Conservation (phyloP, 2,888 invertebrate species). For the Phymatocera aterrima region DNA sequence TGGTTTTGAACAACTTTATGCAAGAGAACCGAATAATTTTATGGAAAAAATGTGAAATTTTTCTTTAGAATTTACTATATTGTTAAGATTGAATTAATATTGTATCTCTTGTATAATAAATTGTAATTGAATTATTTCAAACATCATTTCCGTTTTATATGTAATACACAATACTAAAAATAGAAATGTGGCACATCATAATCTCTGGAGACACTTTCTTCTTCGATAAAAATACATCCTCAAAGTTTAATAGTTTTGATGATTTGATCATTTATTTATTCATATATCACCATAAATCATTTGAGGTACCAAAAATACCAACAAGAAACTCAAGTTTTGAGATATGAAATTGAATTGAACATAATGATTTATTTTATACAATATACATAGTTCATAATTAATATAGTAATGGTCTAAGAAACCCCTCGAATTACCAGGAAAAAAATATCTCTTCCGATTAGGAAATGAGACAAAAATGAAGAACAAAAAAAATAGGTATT, state of each 20-base stretch:
- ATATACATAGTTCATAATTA: slow-evolving; percentile 46
- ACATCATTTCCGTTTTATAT: background rate
- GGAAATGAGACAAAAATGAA: slow-evolving; percentile 27
- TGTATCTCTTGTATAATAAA: slow-evolving; percentile 36
- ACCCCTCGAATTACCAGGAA: slow-evolving; percentile 27
- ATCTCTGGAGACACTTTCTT: background rate
- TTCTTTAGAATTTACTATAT: background rate
- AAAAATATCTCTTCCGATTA: slow-evolving; percentile 12
- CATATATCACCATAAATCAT: too few relatives aligned
- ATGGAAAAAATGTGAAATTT: background rate
- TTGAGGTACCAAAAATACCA: background rate
- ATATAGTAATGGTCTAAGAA: slow-evolving; percentile 41
- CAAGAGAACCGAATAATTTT: background rate
- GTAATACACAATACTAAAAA: background rate
- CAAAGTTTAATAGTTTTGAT: too few relatives aligned
- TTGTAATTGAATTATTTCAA: slow-evolving; percentile 20
- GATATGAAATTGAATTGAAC: background rate
- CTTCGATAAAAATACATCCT: too few relatives aligned
- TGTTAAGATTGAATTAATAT: background rate
- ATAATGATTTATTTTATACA: slow-evolving; percentile 50
- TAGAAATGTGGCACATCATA: background rate
- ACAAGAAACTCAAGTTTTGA: background rate
- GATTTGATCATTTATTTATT: background rate
- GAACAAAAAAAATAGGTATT: slow-evolving; percentile 44
- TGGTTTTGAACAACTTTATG: background rate